phyloP scores from a whole-genome alignment of 2,888 invertebrate genomes.

The Sepiola atlantica region DNA sequence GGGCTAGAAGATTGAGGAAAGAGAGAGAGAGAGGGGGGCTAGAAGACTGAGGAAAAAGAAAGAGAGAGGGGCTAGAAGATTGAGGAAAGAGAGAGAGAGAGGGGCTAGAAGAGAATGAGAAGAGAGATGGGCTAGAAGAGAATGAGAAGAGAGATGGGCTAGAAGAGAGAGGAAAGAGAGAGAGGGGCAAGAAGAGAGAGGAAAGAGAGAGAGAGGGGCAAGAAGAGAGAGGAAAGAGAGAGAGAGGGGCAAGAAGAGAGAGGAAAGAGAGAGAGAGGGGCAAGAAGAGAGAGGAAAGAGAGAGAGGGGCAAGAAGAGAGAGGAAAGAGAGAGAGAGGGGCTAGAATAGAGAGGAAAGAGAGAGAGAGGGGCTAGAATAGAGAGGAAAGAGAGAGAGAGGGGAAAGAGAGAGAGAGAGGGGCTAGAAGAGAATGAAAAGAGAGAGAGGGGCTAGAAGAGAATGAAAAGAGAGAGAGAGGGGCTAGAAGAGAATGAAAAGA shows the following conservation, averaged over 20 bases:
- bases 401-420: background rate
- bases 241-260: too few relatives aligned
- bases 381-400: background rate
- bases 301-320: background rate
- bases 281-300: too few relatives aligned
- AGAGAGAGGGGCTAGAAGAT: too few relatives aligned
- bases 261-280: too few relatives aligned
- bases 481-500: background rate
- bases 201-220: too few relatives aligned
- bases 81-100: background rate
- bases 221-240: too few relatives aligned
- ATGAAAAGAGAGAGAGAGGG: background rate
- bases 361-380: background rate
- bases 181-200: too few relatives aligned
- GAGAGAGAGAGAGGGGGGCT: background rate
- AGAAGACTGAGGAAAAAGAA: background rate
- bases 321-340: background rate
- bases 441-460: background rate
- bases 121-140: too few relatives aligned
- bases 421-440: background rate
- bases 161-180: too few relatives aligned
- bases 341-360: background rate
- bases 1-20: background rate
- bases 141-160: too few relatives aligned
- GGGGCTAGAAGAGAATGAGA: background rate